phyloP scores from a whole-genome alignment of 2,888 invertebrate genomes.

The Argyresthia goedartella region DNA sequence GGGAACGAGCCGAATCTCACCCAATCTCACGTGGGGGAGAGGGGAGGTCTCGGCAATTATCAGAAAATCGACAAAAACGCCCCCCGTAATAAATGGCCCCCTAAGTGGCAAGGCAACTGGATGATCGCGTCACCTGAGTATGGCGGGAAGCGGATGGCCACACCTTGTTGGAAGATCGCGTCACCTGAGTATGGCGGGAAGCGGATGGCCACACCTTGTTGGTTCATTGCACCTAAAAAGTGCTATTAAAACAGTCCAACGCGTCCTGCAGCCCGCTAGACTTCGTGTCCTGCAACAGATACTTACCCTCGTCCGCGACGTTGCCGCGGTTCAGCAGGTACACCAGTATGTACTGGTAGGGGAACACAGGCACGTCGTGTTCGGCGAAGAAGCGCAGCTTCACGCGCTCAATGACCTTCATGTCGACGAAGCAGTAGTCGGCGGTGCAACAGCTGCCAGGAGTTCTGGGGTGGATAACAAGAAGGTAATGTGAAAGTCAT shows the following conservation, averaged over 20 bases:
- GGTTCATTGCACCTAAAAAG: constrained; percentile 31
- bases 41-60: no score
- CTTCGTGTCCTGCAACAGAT: constrained; percentile 53
- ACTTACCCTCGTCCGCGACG: constrained; percentile 53
- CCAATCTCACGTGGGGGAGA: no score
- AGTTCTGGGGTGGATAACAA: constrained; percentile 34
- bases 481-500: no score
- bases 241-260: constrained; percentile 49
- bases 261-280: constrained; percentile 38
- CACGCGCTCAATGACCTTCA: constrained; percentile 59
- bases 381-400: constrained; percentile 56
- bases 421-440: constrained; percentile 61
- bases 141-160: no score
- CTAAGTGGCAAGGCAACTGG: no score
- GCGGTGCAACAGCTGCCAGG: constrained; percentile 61
- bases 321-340: constrained; percentile 50
- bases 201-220: no score
- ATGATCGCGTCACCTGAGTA: no score
- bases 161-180: no score
- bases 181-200: no score
- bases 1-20: no score
- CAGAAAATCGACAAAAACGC: no score
- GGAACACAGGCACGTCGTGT: constrained; percentile 59
- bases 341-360: constrained; percentile 57
- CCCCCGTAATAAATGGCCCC: no score